A percentile compares a stretch with the other conserved stretches of the same genome.
Conservation (phyloP, 2,888 invertebrate species). For the Philopedon plagiatum region DNA sequence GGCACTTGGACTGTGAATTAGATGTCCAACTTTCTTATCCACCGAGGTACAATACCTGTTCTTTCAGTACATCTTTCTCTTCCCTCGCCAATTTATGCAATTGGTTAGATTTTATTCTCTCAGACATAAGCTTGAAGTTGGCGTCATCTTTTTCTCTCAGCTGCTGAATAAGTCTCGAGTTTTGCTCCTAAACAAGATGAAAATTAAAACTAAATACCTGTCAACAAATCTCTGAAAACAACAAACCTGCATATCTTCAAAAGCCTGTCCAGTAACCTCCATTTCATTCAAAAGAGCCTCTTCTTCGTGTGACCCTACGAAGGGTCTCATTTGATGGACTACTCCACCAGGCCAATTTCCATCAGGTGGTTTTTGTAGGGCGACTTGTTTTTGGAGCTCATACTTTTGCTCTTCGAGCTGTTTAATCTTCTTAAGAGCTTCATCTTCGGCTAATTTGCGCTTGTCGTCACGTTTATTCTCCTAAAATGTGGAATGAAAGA, state of each 20-base stretch:
- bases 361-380: conserved; percentile 83
- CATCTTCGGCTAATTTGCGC: conserved; percentile 94
- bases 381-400: conserved; percentile 91
- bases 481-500: conserved; percentile 65
- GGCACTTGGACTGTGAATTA: too few species aligned
- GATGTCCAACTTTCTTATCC: too few species aligned
- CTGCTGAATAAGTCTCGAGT: conserved; percentile 94
- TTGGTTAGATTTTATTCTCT: conserved; percentile 95
- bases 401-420: conserved; percentile 94
- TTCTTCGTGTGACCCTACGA: conserved; percentile 88
- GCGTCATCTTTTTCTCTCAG: conserved; percentile 97
- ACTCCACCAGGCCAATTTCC: conserved; percentile 66
- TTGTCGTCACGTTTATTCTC: conserved; percentile 93
- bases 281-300: conserved; percentile 97
- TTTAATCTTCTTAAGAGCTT: conserved; percentile 93
- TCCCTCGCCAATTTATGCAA: conserved; percentile 94
- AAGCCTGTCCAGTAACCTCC: conserved; percentile 99
- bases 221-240: too few species aligned
- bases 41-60: conserved; percentile 87
- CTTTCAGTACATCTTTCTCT: conserved; percentile 93
- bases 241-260: conserved; percentile 98
- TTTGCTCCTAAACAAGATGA: conserved; percentile 79
- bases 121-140: conserved; percentile 98
- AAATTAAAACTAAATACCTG: too few species aligned
- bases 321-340: conserved; percentile 71